phyloP scores from a whole-genome alignment of 2,113 vertebrate genomes.

The Microcebus ravelobensis region DNA sequence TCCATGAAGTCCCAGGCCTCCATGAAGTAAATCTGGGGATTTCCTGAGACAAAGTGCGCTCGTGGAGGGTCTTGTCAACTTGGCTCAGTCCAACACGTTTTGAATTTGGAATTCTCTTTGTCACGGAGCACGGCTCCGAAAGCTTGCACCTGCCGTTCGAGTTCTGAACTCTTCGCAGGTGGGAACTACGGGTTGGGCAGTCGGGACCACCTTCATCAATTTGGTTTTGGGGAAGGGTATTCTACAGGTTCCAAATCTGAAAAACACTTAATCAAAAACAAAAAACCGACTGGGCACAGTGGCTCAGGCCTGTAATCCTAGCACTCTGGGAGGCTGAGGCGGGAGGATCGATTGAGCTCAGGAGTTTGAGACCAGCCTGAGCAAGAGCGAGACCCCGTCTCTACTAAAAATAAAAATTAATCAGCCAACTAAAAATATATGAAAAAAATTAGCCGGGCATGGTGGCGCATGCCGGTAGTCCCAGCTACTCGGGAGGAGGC shows the following conservation, averaged over 20 bases:
- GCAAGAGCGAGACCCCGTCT: too few species aligned
- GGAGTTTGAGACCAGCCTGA: too few species aligned
- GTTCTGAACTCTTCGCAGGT: background rate
- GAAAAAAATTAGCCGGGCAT: too few species aligned
- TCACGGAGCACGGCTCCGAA: background rate
- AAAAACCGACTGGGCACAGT: background rate
- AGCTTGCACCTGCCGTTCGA: background rate
- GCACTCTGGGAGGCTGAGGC: too few species aligned
- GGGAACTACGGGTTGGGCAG: background rate
- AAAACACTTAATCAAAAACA: constrained; percentile 11
- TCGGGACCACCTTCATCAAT: background rate
- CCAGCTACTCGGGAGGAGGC: too few species aligned
- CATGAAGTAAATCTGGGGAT: background rate
- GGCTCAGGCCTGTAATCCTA: too few species aligned
- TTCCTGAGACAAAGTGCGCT: background rate
- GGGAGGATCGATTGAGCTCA: too few species aligned
- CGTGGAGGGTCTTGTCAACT: background rate
- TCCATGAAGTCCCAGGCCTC: background rate
- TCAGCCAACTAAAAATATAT: too few species aligned
- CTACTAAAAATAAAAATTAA: too few species aligned
- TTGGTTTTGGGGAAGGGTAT: background rate
- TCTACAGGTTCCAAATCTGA: constrained; percentile 34
- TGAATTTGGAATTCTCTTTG: background rate
- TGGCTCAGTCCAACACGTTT: background rate
- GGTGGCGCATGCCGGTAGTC: too few species aligned